A percentile compares a stretch with the other conserved stretches of the same genome.
phyloP scores from a whole-genome alignment of 2,797 vertebrate species.

The Lates japonicus region DNA sequence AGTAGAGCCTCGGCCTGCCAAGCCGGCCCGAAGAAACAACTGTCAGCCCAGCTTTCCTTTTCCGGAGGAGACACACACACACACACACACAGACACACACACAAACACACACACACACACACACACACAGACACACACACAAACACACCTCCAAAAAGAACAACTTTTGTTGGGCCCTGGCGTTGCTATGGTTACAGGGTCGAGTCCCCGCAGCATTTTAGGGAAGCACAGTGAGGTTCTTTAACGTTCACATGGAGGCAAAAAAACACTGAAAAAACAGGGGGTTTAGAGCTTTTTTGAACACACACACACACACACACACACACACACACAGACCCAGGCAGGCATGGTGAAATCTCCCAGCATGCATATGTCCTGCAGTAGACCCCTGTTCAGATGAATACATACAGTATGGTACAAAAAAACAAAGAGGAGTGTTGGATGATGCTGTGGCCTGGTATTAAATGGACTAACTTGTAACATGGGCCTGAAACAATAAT shows the following conservation, averaged over 20 bases:
- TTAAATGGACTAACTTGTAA: background rate
- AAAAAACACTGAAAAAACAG: background rate
- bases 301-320: slow-evolving; percentile 8
- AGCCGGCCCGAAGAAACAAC: slow-evolving; percentile 75
- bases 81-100: slow-evolving; percentile 26
- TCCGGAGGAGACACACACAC: slow-evolving; percentile 59
- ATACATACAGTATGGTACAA: background rate
- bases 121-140: slow-evolving; percentile 30
- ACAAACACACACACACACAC: slow-evolving; percentile 17
- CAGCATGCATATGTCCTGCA: slow-evolving; percentile 37
- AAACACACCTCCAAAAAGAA: slow-evolving; percentile 60
- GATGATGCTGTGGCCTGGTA: background rate
- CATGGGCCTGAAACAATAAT: too few relatives aligned
- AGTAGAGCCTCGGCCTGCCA: slow-evolving; percentile 90
- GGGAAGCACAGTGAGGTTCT: slow-evolving; percentile 68
- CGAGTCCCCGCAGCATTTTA: slow-evolving; percentile 64
- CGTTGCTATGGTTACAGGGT: slow-evolving; percentile 72
- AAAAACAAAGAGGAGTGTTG: too few relatives aligned
- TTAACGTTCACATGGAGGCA: slow-evolving; percentile 53
- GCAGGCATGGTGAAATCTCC: slow-evolving; percentile 18
- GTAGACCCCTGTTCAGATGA: background rate
- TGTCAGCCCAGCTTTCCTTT: slow-evolving; percentile 67
- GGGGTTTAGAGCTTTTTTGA: slow-evolving; percentile 7
- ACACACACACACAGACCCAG: slow-evolving; percentile 2
- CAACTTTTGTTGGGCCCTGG: slow-evolving; percentile 68